Evolutionary conservation across 2,888 invertebrate species (phyloP), one percentile per base, ranked within the genome.

Genomic region (Gastracanthus pulcherrimus): DNA sequence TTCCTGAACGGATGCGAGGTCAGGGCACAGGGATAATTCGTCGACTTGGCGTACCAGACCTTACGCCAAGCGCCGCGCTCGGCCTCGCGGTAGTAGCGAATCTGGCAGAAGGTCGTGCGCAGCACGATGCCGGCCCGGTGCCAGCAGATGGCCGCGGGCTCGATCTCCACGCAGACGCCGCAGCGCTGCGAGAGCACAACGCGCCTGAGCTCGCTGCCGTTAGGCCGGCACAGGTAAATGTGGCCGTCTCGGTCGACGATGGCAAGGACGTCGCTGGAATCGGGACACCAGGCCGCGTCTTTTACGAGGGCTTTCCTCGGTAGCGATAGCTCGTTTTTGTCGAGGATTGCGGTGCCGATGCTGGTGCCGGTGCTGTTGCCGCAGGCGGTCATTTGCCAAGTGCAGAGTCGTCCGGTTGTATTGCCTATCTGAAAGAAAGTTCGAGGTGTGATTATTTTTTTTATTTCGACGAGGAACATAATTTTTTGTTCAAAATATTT

Each of bases 91-190:
- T 86, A 91, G 55, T 85, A 91, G 0, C 88, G 87, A 0, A 91
- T 87, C 60, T 91, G 89, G 48, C 90, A 89, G 74, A 88, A 90
- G 0, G 90, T 89, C 0, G 90, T 90, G 19, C 87, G 87, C 1
- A 91, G 76, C 0, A 91, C 55, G 7, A 91, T 87, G 11, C 90
- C 90, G 34, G 80, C 86, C 0, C 82, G 84, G 45, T 87, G 89
- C 90, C 91, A 91, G 36, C 86, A 85, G 16, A 90, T 78, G 0
- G 82, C 71, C 0, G 90, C 86, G 0, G 83, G 60, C 41, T 89
- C 89, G 31, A 86, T 55, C 0, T 90, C 87, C 6, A 48, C 0
- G 69, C 89, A 89, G 6, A 86, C 41, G 1, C 81, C 83, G 31
- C 88, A 89, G 1, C 86, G 86, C 77, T 87, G 87, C 0, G 89